These are phyloP conservation scores for Margarornis squamiger DNA, from an alignment of 2,797 vertebrate genomes.

Conservation along the genomic window DNA sequence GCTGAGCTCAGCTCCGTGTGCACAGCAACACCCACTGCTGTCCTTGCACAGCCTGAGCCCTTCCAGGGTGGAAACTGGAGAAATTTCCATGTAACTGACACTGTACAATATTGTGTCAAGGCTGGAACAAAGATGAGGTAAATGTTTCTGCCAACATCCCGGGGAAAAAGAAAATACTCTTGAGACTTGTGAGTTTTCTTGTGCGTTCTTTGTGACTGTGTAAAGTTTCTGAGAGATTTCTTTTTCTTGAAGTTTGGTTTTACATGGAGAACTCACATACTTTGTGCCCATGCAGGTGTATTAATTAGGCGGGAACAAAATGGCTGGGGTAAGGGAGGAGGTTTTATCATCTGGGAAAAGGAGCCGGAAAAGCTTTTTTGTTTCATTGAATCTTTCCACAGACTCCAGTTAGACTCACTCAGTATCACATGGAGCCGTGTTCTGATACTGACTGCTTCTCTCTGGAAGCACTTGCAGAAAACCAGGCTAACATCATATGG, in stretches of 20 bases:
- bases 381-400: background rate
- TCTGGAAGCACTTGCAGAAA: background rate
- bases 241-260: background rate
- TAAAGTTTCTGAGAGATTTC: background rate
- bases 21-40: background rate
- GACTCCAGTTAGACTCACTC: background rate
- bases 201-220: background rate
- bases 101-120: background rate
- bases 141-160: background rate
- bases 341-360: background rate
- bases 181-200: background rate
- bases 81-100: background rate
- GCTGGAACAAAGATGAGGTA: background rate
- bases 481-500: background rate
- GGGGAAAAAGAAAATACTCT: background rate
- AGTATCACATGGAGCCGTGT: background rate
- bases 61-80: background rate
- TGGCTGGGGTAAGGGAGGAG: background rate
- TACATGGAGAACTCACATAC: background rate
- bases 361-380: background rate
- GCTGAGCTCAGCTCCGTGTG: fast-evolving
- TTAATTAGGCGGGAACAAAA: background rate
- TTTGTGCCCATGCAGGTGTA: background rate
- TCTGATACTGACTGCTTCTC: background rate
- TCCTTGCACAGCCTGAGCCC: background rate